Evolutionary conservation across 2,113 vertebrate genomes (phyloP).

Genomic region (Cathartes aura): DNA sequence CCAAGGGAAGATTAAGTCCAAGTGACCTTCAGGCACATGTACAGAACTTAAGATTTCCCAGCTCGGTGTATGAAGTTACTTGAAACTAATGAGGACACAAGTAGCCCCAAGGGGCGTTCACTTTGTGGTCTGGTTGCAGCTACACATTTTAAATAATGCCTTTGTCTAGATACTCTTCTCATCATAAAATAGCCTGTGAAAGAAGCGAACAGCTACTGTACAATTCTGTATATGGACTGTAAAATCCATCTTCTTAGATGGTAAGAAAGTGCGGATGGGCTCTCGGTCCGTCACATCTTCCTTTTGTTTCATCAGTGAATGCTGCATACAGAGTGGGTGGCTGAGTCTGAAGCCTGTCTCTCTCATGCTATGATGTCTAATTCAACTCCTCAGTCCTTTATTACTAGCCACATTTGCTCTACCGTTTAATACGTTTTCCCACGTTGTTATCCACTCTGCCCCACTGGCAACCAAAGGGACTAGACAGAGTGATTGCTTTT

Average conservation of each 20-base stretch:
- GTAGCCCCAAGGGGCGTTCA: background rate
- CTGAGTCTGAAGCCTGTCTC: background rate
- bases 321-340: background rate
- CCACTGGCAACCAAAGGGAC: constrained; percentile 22
- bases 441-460: background rate
- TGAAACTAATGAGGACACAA: background rate
- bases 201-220: background rate
- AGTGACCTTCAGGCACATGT: background rate
- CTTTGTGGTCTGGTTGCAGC: background rate
- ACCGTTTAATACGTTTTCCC: background rate
- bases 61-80: background rate
- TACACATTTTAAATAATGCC: background rate
- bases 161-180: background rate
- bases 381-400: background rate
- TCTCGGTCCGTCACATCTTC: background rate
- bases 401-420: background rate
- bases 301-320: constrained; percentile 13
- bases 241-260: background rate
- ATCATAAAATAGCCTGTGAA: background rate
- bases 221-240: background rate
- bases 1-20: background rate
- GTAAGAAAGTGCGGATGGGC: background rate
- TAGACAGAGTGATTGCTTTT: constrained; percentile 36
- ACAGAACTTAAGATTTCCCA: background rate
- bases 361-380: background rate